A percentile compares a stretch with the other conserved stretches of the same genome.
Evolutionary conservation across 2,888 invertebrate genomes (phyloP).

Genomic region (Andrena camellia): DNA sequence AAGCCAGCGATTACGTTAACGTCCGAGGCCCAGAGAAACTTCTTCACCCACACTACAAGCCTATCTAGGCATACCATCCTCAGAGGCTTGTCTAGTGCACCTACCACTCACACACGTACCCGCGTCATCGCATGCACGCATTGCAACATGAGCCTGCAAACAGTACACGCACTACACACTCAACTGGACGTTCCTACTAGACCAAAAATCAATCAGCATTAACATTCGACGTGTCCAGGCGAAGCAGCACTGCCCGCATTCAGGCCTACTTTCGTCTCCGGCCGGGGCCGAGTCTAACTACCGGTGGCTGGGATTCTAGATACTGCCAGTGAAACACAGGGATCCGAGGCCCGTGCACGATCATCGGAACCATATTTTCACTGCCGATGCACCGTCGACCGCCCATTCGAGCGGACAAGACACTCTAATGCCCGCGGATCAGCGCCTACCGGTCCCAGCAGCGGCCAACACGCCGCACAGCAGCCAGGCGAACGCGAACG

Average conservation of each 20-base stretch:
- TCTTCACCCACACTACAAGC: background rate
- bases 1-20: background rate
- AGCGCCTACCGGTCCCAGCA: constrained; percentile 62
- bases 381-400: constrained; percentile 47
- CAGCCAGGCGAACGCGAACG: constrained; percentile 49
- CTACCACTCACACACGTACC: background rate
- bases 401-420: constrained; percentile 12
- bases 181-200: background rate
- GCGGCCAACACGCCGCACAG: constrained; percentile 59
- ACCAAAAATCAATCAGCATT: constrained; percentile 10
- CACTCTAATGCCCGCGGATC: background rate
- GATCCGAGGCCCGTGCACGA: background rate
- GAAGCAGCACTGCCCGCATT: background rate
- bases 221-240: background rate
- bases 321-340: background rate
- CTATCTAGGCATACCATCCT: constrained; percentile 8
- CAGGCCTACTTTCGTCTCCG: background rate
- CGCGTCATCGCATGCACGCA: background rate
- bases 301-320: background rate
- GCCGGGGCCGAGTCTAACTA: background rate
- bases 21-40: background rate
- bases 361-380: constrained; percentile 41
- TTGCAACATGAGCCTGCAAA: constrained; percentile 20
- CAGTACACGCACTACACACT: background rate
- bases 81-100: background rate